Evolutionary conservation across 2,113 vertebrate species (phyloP).

Genomic region (Nerophis lumbriciformis): DNA sequence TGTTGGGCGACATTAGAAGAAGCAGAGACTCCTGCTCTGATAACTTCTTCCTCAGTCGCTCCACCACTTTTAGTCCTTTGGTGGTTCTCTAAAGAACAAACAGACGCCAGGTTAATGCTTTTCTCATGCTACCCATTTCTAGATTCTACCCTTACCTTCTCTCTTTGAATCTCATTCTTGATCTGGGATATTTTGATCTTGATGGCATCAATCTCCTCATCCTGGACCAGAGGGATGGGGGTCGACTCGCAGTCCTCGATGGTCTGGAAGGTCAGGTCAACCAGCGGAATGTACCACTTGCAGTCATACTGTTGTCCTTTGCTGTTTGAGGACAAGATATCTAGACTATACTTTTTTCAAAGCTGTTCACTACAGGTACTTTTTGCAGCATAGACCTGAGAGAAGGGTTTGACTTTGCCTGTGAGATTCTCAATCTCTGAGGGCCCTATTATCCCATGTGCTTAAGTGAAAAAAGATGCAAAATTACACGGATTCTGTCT

Average conservation of each 20-base stretch:
- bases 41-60: slow-evolving; percentile 90
- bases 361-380: background rate
- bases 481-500: too few relatives aligned
- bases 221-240: slow-evolving; percentile 83
- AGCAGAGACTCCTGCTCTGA: slow-evolving; percentile 89
- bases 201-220: slow-evolving; percentile 90
- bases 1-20: slow-evolving; percentile 88
- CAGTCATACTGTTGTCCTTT: slow-evolving; percentile 95
- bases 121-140: background rate
- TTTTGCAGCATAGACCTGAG: background rate
- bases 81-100: slow-evolving; percentile 77
- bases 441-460: too few relatives aligned
- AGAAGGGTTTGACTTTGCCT: background rate
- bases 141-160: slow-evolving; percentile 76
- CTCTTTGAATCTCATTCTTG: slow-evolving; percentile 89
- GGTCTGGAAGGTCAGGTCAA: slow-evolving; percentile 88
- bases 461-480: too few relatives aligned
- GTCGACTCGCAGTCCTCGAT: slow-evolving; percentile 84
- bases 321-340: slow-evolving; percentile 51
- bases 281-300: slow-evolving; percentile 92
- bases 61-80: slow-evolving; percentile 83
- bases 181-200: slow-evolving; percentile 95
- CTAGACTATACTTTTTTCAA: background rate
- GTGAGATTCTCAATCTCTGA: too few relatives aligned
- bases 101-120: background rate